Percentiles rank a stretch among this genome's conserved stretches.
These are phyloP conservation scores for Fundulus diaphanus DNA, from an alignment of 2,797 vertebrate genomes.

Conservation along the genomic window DNA sequence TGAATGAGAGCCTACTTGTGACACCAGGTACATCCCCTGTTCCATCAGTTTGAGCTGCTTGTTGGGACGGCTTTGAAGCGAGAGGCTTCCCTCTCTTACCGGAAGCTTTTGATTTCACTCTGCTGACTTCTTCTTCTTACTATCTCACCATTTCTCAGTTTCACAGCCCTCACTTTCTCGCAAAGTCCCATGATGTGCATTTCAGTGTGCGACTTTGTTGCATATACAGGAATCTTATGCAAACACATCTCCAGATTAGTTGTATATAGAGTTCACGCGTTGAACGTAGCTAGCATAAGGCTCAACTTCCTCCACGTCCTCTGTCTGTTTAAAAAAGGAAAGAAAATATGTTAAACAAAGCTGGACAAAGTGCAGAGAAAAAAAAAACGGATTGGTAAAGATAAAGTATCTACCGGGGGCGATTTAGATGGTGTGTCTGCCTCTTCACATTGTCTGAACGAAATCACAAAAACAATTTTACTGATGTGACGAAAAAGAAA, in stretches of 20 bases:
- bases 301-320: constrained; percentile 79
- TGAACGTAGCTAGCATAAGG: constrained; percentile 83
- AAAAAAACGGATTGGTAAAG: not conserved
- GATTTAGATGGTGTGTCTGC: constrained; percentile 49
- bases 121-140: constrained; percentile 19
- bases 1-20: not conserved
- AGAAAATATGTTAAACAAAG: constrained; percentile 3
- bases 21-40: constrained; percentile 29
- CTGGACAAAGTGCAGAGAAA: not conserved
- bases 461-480: constrained; percentile 10
- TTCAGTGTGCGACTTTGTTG: constrained; percentile 8
- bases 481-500: not conserved
- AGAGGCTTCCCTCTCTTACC: constrained; percentile 28
- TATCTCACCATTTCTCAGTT: constrained; percentile 44
- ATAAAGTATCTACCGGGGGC: constrained; percentile 54
- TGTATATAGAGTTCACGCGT: constrained; percentile 84
- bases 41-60: constrained; percentile 23
- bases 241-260: constrained; percentile 71
- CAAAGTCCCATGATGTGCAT: constrained; percentile 11
- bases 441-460: constrained; percentile 37
- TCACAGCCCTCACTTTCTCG: constrained; percentile 47
- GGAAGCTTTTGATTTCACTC: constrained; percentile 34
- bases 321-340: constrained; percentile 43
- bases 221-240: constrained; percentile 32
- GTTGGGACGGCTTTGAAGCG: not conserved